A percentile compares a stretch with the other conserved stretches of the same genome.
These are phyloP conservation scores for Gulo gulo DNA, from an alignment of 2,113 vertebrate species.

Conservation along the genomic window DNA sequence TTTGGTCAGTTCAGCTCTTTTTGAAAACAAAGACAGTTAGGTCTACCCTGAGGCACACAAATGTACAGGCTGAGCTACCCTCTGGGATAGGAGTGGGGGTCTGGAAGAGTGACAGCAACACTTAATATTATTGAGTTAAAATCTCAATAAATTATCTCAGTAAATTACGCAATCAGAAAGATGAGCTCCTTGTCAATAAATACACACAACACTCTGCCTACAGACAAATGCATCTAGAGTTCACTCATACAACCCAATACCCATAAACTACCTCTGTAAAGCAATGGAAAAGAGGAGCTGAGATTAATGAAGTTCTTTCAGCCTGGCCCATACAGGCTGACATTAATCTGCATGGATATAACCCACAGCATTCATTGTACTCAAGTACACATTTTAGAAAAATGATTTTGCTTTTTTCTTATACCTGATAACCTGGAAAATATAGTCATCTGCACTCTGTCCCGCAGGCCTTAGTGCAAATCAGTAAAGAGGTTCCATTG, in stretches of 20 bases:
- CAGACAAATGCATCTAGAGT: neutral
- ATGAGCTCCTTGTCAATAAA: neutral
- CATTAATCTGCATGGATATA: constrained; percentile 27
- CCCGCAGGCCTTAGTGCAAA: constrained; percentile 46
- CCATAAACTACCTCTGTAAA: constrained; percentile 4
- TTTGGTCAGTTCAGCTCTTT: neutral
- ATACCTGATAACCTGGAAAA: constrained; percentile 56
- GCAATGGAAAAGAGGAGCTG: neutral
- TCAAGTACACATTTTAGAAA: constrained; percentile 41
- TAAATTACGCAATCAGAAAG: constrained; percentile 8
- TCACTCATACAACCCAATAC: neutral
- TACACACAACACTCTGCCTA: neutral
- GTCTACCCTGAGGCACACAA: neutral
- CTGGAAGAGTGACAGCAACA: neutral
- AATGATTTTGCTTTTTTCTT: constrained; percentile 35
- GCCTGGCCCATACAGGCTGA: neutral
- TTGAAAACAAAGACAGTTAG: neutral
- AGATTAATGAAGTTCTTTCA: neutral
- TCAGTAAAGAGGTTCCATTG: constrained; percentile 64
- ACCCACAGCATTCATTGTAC: neutral
- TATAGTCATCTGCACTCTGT: constrained; percentile 60
- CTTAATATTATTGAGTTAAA: constrained; percentile 19
- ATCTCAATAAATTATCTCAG: constrained; percentile 22
- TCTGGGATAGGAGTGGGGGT: neutral
- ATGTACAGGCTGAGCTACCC: neutral